Base-by-base conservation (phyloP, 53 echinoderm and acorn worm genomes). In the Holothuria leucospilota region DNA sequence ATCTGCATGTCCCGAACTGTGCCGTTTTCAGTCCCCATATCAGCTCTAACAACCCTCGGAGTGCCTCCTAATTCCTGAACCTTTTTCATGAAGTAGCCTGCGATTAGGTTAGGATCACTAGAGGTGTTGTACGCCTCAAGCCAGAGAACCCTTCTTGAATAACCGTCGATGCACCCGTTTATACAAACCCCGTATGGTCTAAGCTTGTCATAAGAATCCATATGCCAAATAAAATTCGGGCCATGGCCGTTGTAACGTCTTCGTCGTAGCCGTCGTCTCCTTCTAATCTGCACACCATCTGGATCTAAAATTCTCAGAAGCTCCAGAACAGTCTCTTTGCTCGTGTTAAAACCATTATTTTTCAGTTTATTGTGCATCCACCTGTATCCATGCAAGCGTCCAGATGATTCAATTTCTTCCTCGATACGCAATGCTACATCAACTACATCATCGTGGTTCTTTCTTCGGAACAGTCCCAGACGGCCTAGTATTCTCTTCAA, bases 1-100 rank as follows among this genome's bases (percentile, higher is more conserved):
- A 34, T 34, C 34, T 34, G 34, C 23, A 62, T 62, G 23, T 62
- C 62, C 23, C 23, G 20, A 21, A 62, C 23, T 21, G 20, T 21
- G 23, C 62, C 23, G 62, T 62, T 62, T 62, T 62, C 62, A 62
- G 23, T 62, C 62, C 62, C 62, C 62, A 62, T 62, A 62, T 62
- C 62, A 21, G 62, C 62, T 62, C 62, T 20, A 23, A 62, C 20
- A 62, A 62, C 23, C 1, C 62, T 62, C 23, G 62, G 62, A 23
- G 20, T 21, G 62, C 62, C 62, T 62, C 62, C 62, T 23, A 62
- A 20, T 23, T 62, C 1, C 23, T 62, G 20, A 1, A 62, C 62
- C 20, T 20, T 23, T 62, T 62, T 62, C 20, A 23, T 62, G 23
- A 21, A 62, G 62, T 62, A 62, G 4, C 34, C 34, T 34, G 34